phyloP scores from a whole-genome alignment of 1,140 invertebrate species.

The Eubasilissa regina region DNA sequence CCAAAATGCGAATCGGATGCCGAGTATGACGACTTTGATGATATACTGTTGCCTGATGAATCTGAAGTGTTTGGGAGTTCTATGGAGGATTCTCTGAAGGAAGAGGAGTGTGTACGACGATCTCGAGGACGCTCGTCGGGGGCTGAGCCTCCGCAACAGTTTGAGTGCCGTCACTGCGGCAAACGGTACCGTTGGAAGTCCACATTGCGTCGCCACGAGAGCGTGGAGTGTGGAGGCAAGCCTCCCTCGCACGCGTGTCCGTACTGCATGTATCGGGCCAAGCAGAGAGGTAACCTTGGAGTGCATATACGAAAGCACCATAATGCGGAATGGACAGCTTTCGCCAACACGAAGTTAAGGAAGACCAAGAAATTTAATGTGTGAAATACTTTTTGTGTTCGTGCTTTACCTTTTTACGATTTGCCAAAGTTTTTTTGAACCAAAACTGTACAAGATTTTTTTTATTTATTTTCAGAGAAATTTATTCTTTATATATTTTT shows the following conservation, averaged over 20 bases:
- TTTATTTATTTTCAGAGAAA: constrained; percentile 60
- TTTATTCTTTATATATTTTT: constrained; percentile 53
- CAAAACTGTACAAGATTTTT: constrained; percentile 58
- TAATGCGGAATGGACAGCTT: constrained; percentile 70
- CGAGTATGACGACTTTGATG: constrained; percentile 70
- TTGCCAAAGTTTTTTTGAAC: constrained; percentile 61
- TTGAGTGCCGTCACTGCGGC: constrained; percentile 84
- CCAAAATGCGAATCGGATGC: constrained; percentile 66
- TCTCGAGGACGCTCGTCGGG: constrained; percentile 44
- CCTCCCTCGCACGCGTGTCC: constrained; percentile 87
- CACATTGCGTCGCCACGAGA: constrained; percentile 85
- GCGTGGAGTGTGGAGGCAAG: constrained; percentile 90
- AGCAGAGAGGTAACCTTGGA: constrained; percentile 85
- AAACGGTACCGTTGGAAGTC: constrained; percentile 88
- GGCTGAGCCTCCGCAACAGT: constrained; percentile 72
- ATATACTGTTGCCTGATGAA: constrained; percentile 70
- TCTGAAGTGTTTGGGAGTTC: constrained; percentile 62
- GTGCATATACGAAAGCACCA: constrained; percentile 88
- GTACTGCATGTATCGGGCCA: constrained; percentile 84
- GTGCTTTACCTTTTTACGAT: constrained; percentile 44
- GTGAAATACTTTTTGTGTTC: constrained; percentile 29
- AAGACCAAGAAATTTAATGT: constrained; percentile 65
- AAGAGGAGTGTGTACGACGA: neutral
- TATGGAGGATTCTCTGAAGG: constrained; percentile 28
- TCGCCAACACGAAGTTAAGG: constrained; percentile 69